Conservation (phyloP, 2,113 vertebrate species). For the Lathamus discolor region DNA sequence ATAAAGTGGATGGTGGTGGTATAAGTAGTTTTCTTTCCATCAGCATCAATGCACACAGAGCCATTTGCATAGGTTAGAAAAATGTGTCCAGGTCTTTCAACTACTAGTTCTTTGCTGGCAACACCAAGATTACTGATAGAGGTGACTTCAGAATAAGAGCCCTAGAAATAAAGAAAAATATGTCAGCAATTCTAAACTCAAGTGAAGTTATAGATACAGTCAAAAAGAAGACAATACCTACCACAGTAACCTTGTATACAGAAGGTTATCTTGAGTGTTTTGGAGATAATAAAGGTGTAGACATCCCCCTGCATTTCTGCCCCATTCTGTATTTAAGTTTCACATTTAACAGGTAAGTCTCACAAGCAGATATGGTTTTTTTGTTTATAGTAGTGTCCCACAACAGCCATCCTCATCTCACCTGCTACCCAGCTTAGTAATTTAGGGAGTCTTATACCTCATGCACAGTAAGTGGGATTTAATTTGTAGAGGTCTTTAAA, state of each 20-base stretch:
- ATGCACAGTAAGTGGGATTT: neutral
- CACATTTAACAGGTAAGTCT: neutral
- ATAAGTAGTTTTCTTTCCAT: conserved; percentile 72
- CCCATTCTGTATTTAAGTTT: neutral
- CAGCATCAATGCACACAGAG: conserved; percentile 76
- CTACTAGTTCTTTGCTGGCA: conserved; percentile 77
- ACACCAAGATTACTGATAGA: conserved; percentile 89
- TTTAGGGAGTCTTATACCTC: neutral
- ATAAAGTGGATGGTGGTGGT: conserved; percentile 86
- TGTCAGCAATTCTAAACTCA: neutral
- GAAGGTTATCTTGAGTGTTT: neutral
- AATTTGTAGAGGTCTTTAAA: neutral
- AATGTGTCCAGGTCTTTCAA: conserved; percentile 80
- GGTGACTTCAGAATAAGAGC: conserved; percentile 71
- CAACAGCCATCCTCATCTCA: neutral
- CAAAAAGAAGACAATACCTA: neutral
- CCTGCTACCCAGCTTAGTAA: neutral
- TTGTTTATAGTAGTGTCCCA: neutral
- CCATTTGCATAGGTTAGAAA: conserved; percentile 88
- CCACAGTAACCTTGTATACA: neutral
- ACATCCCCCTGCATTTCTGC: neutral
- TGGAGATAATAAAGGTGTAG: neutral
- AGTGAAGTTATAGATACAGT: neutral
- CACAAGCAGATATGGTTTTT: neutral
- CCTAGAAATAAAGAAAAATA: conserved; percentile 50